Conservation (phyloP, 2,797 vertebrate species). For the Anguilla anguilla region DNA sequence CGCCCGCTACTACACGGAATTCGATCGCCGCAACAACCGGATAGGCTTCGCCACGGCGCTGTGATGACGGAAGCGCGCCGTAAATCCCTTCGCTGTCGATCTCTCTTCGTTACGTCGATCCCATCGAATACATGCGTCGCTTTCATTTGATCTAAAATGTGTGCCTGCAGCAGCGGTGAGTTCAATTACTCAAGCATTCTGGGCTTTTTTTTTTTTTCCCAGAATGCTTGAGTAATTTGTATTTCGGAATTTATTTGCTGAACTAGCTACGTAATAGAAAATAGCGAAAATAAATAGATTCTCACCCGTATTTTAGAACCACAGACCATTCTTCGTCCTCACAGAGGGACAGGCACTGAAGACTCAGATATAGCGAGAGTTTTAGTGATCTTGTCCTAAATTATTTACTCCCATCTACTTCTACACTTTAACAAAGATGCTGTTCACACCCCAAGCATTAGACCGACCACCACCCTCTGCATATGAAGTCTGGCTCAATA, state of each 20-base stretch:
- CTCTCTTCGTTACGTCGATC: background rate
- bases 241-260: background rate
- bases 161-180: background rate
- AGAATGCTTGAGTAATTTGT: background rate
- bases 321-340: background rate
- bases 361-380: background rate
- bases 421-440: too few relatives aligned
- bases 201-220: background rate
- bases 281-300: background rate
- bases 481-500: background rate
- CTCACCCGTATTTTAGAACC: background rate
- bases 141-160: background rate
- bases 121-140: background rate
- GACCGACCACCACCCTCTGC: too few relatives aligned
- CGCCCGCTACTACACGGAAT: slow-evolving; percentile 93
- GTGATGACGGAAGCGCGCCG: slow-evolving; percentile 59
- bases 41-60: slow-evolving; percentile 90
- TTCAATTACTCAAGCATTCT: background rate
- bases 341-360: background rate
- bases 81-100: too few relatives aligned
- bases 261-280: background rate
- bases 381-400: background rate
- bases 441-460: too few relatives aligned
- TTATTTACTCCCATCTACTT: too few relatives aligned
- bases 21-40: slow-evolving; percentile 88